These are phyloP conservation scores for Enteromius unitaeniatus DNA, from an alignment of 2,797 vertebrate species.

Conservation along the genomic window DNA sequence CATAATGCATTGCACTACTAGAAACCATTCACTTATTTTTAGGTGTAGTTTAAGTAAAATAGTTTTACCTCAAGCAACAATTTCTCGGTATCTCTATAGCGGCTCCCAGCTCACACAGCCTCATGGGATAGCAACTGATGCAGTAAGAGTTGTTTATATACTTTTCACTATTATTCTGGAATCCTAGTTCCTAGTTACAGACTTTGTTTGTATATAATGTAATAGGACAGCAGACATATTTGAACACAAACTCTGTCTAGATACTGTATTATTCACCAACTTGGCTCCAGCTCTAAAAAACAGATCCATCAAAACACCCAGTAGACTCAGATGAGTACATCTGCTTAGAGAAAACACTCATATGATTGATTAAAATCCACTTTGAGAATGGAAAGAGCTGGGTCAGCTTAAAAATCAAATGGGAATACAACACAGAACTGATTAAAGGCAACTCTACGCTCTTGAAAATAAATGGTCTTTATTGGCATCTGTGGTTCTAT, in stretches of 20 bases:
- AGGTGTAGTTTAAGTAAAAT: too few species aligned
- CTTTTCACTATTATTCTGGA: neutral
- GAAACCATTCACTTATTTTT: too few species aligned
- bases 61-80: neutral
- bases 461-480: too few species aligned
- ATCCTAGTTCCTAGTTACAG: neutral
- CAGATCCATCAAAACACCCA: neutral
- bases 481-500: too few species aligned
- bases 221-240: neutral
- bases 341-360: neutral
- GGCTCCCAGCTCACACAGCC: neutral
- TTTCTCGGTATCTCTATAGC: neutral
- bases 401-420: neutral
- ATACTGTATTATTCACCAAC: neutral
- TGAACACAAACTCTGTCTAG: neutral
- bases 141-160: neutral
- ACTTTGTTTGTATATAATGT: neutral
- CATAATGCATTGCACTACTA: too few species aligned
- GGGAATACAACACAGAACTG: neutral
- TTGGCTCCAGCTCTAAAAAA: neutral
- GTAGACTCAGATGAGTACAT: neutral
- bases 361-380: neutral
- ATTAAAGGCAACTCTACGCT: slow-evolving; percentile 3
- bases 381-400: neutral
- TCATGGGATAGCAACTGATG: neutral